phyloP scores from a whole-genome alignment of 1,140 invertebrate species.

The Phthorimaea operculella region DNA sequence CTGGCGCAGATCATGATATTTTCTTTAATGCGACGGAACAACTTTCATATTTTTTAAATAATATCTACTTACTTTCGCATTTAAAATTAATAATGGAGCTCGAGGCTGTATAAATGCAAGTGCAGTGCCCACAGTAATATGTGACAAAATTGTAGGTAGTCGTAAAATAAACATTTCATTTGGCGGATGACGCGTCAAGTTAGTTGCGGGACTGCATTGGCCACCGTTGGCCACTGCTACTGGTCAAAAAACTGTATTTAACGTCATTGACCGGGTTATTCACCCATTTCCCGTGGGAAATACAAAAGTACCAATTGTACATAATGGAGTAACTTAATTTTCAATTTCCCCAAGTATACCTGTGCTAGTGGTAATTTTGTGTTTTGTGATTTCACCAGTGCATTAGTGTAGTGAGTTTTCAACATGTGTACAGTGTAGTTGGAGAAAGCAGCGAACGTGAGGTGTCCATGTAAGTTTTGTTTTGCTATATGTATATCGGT shows the following conservation, averaged over 20 bases:
- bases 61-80: too few relatives aligned
- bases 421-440: neutral
- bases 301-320: too few relatives aligned
- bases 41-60: too few relatives aligned
- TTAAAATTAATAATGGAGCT: too few relatives aligned
- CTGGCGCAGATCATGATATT: too few relatives aligned
- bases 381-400: neutral
- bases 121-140: neutral
- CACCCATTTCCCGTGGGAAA: too few relatives aligned
- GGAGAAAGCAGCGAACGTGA: neutral
- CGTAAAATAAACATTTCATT: neutral
- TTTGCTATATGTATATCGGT: neutral
- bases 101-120: too few relatives aligned
- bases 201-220: neutral
- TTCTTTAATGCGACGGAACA: too few relatives aligned
- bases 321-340: neutral
- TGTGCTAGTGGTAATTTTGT: neutral
- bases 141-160: neutral
- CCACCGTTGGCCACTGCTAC: neutral
- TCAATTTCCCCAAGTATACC: neutral
- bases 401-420: neutral
- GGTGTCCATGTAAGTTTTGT: neutral
- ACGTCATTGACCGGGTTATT: too few relatives aligned
- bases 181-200: neutral
- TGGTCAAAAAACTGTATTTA: too few relatives aligned